Base-by-base conservation (phyloP, 2,888 invertebrate genomes). In the Chymomyza fuscimana region DNA sequence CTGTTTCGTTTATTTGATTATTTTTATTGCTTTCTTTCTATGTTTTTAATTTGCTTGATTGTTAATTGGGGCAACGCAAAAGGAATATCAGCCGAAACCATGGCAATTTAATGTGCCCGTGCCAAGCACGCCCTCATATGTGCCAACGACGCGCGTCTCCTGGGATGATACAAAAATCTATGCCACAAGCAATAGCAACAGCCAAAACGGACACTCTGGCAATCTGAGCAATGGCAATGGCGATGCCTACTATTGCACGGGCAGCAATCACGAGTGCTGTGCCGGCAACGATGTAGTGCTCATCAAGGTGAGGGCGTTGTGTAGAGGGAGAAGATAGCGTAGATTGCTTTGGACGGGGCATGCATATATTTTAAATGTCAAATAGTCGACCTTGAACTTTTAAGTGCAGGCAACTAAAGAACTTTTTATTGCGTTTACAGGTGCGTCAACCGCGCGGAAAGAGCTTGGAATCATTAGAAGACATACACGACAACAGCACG, bases 381-480 rank as follows among this genome's bases (percentile, higher is more conserved):
- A 74, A 66, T 52, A 29, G 59, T 52, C 22, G 79, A 69, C 85
- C 87, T 87, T 87, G 79, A 88, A 78, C 82, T 74, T 74, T 80
- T n/a, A 56, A 78, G 81, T 70, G 73, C 29, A 56, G 19, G 36
- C 67, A 68, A 56, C 46, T 54, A 54, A 54, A 54, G 7, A 54
- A 54, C 9, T 58, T 29, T 52, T 51, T 52, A 46, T 46, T 46
- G 40, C 40, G 40, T 15, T 52, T 52, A 19, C 72, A 96, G 96
- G 95, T 96, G 81, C 94, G 96, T 89, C 95, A 96, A 84, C 96
- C 96, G 67, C 94, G 97, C 82, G 97, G 97, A 61, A 97, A 97
- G 92, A 96, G 96, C 22, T 93, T 97, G 81, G 97, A 97, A 92
- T 96, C 96, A 77, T 93, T 97, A 78, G 96, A 97, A 91, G 97